Percentiles rank a stretch among this genome's conserved stretches.
Evolutionary conservation across 2,888 invertebrate genomes (phyloP).

Genomic region (Galerucella pusilla): DNA sequence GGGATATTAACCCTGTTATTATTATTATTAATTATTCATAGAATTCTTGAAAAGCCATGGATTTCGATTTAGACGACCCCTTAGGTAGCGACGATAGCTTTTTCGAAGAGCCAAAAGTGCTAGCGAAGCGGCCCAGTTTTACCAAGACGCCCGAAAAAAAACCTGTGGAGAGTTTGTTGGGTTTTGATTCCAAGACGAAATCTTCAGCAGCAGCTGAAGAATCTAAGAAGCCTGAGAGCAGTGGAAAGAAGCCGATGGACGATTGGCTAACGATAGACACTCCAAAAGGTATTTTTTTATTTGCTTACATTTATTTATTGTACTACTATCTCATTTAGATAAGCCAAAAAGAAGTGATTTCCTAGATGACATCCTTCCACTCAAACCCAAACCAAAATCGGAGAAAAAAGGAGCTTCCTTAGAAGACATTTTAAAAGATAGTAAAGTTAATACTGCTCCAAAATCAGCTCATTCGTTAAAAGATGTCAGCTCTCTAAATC

Average conservation of each 20-base stretch:
- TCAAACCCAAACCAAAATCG: slow-evolving; percentile 49
- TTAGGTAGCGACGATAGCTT: slow-evolving; percentile 78
- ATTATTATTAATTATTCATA: not conserved
- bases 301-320: not conserved
- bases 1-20: not conserved
- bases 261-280: slow-evolving; percentile 57
- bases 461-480: slow-evolving; percentile 35
- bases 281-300: slow-evolving; percentile 40
- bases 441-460: slow-evolving; percentile 43
- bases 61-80: slow-evolving; percentile 68
- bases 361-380: slow-evolving; percentile 58
- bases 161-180: slow-evolving; percentile 54
- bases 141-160: slow-evolving; percentile 58
- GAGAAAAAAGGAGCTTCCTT: slow-evolving; percentile 55
- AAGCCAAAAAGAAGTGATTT: slow-evolving; percentile 56
- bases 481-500: slow-evolving; percentile 20
- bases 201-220: slow-evolving; percentile 41
- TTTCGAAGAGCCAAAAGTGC: slow-evolving; percentile 71
- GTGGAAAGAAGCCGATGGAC: slow-evolving; percentile 43
- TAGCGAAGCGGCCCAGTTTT: slow-evolving; percentile 53
- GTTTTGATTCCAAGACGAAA: slow-evolving; percentile 43
- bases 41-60: slow-evolving; percentile 42
- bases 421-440: slow-evolving; percentile 59
- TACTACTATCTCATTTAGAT: slow-evolving; percentile 24
- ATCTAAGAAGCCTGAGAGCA: slow-evolving; percentile 30